A percentile compares a stretch with the other conserved stretches of the same genome.
phyloP scores from a whole-genome alignment of 2,113 vertebrate species.

The Petrocephalus zakoni region DNA sequence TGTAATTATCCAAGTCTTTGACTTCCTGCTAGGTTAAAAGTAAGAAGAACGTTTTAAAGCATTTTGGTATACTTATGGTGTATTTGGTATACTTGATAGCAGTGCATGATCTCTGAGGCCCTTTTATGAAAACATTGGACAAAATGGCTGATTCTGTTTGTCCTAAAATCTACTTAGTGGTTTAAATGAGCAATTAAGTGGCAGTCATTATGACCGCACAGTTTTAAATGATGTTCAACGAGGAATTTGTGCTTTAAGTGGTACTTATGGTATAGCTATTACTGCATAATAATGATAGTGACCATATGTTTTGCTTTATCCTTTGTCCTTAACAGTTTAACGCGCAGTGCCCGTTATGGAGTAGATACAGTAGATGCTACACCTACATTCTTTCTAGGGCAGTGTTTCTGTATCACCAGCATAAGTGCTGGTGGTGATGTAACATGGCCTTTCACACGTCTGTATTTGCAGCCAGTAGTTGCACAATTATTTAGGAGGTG shows the following conservation, averaged over 20 bases:
- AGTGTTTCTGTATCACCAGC: neutral
- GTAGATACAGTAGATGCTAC: neutral
- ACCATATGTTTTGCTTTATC: neutral
- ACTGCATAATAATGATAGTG: neutral
- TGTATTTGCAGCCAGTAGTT: neutral
- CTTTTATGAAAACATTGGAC: neutral
- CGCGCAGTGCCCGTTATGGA: neutral
- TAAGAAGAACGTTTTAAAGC: neutral
- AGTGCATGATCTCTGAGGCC: neutral
- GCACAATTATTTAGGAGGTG: neutral
- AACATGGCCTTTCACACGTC: neutral
- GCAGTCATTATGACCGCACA: neutral
- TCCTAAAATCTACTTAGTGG: neutral
- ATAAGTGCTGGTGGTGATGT: neutral
- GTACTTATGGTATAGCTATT: neutral
- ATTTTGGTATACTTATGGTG: neutral
- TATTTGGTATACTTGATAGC: neutral
- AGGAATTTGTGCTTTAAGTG: neutral
- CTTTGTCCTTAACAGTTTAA: neutral
- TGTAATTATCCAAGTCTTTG: neutral
- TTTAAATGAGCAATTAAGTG: neutral
- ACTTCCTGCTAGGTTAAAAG: neutral
- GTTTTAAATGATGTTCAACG: neutral
- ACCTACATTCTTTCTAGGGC: neutral
- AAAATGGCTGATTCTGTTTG: neutral